Conservation (phyloP, 1,140 invertebrate species). For the Drosophila murphyi region DNA sequence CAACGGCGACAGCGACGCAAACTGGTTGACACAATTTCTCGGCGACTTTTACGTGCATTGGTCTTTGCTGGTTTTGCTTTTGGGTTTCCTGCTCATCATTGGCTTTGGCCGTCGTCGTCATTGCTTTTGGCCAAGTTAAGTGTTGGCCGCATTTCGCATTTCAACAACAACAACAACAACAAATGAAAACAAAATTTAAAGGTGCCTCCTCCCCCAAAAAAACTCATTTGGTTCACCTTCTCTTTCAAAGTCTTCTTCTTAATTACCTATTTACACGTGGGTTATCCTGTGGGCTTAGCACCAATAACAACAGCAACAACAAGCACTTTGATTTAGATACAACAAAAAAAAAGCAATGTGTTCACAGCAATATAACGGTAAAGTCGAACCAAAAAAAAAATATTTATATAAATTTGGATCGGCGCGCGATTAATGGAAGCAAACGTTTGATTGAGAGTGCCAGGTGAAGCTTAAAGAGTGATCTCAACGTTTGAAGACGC, state of each 20-base stretch:
- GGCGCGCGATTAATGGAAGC: constrained; percentile 45
- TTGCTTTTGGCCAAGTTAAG: constrained; percentile 31
- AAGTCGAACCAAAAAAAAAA: constrained; percentile 36
- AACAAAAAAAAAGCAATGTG: constrained; percentile 28
- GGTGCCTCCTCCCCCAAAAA: background rate
- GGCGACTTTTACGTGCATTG: constrained; percentile 74
- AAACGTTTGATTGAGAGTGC: constrained; percentile 1
- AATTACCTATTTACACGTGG: constrained; percentile 42
- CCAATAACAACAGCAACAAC: constrained; percentile 21
- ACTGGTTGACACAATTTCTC: constrained; percentile 82
- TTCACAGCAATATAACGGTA: constrained; percentile 26
- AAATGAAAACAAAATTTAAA: background rate
- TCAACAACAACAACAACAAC: constrained; percentile 2
- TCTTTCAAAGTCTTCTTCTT: background rate
- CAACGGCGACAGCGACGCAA: constrained; percentile 17
- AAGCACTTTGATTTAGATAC: constrained; percentile 6
- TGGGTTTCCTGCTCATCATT: constrained; percentile 47
- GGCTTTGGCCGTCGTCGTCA: background rate
- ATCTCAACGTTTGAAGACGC: constrained; percentile 71
- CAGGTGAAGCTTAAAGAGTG: constrained; percentile 36
- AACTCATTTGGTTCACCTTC: too few species aligned
- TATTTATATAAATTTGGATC: constrained; percentile 18
- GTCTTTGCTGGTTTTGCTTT: constrained; percentile 41
- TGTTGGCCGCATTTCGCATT: constrained; percentile 36
- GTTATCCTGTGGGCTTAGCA: constrained; percentile 23